These are phyloP conservation scores for Lumbricus terrestris DNA, from an alignment of 2,888 invertebrate genomes.

Conservation along the genomic window DNA sequence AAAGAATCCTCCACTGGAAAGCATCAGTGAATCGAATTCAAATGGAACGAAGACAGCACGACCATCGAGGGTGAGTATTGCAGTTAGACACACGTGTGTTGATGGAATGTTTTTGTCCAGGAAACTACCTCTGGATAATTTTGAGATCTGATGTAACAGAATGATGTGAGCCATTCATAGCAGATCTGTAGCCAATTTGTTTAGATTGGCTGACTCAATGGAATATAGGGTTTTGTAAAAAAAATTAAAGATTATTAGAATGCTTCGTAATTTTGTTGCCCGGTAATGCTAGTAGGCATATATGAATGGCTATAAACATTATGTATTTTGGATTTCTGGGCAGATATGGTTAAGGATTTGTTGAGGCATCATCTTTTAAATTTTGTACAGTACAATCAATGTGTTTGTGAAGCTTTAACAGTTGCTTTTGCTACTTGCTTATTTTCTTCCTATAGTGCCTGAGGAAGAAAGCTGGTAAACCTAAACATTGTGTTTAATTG, in stretches of 20 bases:
- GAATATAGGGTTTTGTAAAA: background rate
- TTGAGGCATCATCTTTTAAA: background rate
- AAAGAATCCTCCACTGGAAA: background rate
- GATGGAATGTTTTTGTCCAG: background rate
- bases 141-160: background rate
- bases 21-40: background rate
- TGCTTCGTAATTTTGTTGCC: too few species aligned
- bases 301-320: too few species aligned
- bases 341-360: background rate
- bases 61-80: background rate
- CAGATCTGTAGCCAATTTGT: background rate
- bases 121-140: background rate
- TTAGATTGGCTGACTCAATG: background rate
- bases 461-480: background rate
- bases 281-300: too few species aligned
- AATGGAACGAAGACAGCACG: background rate
- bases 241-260: background rate
- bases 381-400: background rate
- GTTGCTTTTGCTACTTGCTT: too few species aligned
- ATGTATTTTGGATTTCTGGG: too few species aligned
- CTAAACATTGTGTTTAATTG: background rate
- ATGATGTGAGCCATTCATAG: background rate
- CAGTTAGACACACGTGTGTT: background rate
- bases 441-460: background rate
- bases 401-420: too few species aligned